phyloP scores from a whole-genome alignment of 2,797 vertebrate genomes.

The Syngnathus acus region DNA sequence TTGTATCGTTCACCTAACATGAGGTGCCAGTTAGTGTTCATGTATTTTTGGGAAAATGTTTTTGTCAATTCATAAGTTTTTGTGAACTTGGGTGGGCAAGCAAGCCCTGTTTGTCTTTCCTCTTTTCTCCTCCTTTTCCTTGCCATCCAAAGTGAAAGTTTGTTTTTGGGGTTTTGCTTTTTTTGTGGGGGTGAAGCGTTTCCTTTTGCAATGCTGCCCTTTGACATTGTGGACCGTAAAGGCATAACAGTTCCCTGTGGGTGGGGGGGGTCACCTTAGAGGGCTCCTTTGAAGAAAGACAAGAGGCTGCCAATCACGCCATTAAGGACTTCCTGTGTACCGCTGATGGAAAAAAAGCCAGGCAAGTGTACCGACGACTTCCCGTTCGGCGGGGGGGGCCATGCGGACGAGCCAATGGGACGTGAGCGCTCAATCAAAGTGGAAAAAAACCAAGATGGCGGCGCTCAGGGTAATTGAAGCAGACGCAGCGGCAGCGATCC shows the following conservation, averaged over 20 bases:
- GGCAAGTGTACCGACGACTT: slow-evolving; percentile 2
- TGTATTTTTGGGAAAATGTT: too few relatives aligned
- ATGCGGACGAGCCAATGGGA: slow-evolving; percentile 32
- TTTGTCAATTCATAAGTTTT: too few relatives aligned
- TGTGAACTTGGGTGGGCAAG: too few relatives aligned
- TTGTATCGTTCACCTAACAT: too few relatives aligned
- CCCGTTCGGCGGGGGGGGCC: slow-evolving; percentile 8
- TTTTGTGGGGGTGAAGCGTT: neutral
- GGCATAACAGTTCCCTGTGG: neutral
- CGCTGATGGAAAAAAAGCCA: neutral
- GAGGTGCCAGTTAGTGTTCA: too few relatives aligned
- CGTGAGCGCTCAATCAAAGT: slow-evolving; percentile 1
- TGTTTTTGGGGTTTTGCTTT: neutral
- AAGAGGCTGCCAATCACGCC: neutral
- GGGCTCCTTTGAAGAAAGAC: neutral
- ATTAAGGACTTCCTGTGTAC: neutral
- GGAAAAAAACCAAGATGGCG: slow-evolving; percentile 36
- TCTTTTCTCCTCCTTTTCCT: neutral
- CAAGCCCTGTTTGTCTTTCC: too few relatives aligned
- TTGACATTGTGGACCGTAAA: neutral
- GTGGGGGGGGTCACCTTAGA: neutral
- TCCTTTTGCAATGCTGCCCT: neutral
- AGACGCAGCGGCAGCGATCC: slow-evolving; percentile 70
- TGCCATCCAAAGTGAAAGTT: neutral
- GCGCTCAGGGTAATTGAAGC: slow-evolving; percentile 64